Conservation (phyloP, 1,140 invertebrate species). For the Metopolophium dirhodum region DNA sequence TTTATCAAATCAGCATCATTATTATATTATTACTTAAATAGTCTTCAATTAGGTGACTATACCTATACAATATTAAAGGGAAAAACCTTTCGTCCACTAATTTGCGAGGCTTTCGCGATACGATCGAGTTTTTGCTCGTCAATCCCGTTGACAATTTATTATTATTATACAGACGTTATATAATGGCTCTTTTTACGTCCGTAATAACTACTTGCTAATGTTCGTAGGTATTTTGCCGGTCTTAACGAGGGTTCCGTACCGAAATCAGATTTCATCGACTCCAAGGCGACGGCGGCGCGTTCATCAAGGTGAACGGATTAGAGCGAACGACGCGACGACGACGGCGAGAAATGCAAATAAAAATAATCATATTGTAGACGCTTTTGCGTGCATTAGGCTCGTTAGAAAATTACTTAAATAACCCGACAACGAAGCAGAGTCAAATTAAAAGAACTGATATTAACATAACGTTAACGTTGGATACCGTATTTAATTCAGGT, state of each 20-base stretch:
- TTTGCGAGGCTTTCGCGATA: not conserved
- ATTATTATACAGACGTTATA: not conserved
- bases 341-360: not conserved
- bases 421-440: not conserved
- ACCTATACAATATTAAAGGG: not conserved
- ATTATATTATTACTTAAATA: not conserved
- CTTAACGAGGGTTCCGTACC: not conserved
- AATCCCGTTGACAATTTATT: not conserved
- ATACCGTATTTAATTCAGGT: constrained; percentile 24
- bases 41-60: not conserved
- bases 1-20: not conserved
- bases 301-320: not conserved
- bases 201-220: not conserved
- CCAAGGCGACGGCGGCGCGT: not conserved
- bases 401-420: constrained; percentile 17
- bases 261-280: constrained; percentile 22
- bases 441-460: constrained; percentile 25
- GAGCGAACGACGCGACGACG: not conserved
- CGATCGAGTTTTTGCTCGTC: constrained; percentile 33
- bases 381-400: constrained; percentile 31
- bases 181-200: constrained; percentile 17
- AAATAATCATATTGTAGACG: not conserved
- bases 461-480: constrained; percentile 39
- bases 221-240: not conserved
- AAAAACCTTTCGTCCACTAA: not conserved